A percentile compares a stretch with the other conserved stretches of the same genome.
Conservation (phyloP, 1,140 invertebrate species). For the Colletes latitarsis region DNA sequence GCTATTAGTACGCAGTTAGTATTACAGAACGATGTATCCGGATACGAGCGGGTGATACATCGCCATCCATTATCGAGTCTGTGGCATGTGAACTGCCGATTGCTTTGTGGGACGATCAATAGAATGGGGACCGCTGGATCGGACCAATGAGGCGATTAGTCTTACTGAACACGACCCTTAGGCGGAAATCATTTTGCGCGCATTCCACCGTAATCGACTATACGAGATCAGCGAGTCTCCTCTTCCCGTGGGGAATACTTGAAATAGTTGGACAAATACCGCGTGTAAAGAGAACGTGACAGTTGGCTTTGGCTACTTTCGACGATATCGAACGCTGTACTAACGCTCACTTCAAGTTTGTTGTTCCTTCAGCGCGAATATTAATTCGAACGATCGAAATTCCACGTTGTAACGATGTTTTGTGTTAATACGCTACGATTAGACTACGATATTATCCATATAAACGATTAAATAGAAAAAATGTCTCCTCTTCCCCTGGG, state of each 20-base stretch:
- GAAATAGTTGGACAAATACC: constrained; percentile 48
- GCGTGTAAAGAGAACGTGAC: constrained; percentile 28
- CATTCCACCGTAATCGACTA: constrained; percentile 54
- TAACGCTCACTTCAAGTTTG: neutral
- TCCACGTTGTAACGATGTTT: no score
- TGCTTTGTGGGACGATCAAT: constrained; percentile 47
- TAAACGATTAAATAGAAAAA: no score
- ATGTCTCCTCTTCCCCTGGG: neutral
- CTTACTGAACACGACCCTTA: constrained; percentile 28
- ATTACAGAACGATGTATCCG: constrained; percentile 60
- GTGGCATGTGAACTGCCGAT: constrained; percentile 47
- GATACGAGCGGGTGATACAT: constrained; percentile 34
- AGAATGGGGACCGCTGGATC: constrained; percentile 40
- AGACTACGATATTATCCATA: no score
- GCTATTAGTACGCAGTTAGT: constrained; percentile 76
- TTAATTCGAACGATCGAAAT: no score
- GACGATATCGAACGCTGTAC: neutral
- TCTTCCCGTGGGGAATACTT: constrained; percentile 31
- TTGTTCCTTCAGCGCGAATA: no score
- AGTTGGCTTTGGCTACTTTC: neutral
- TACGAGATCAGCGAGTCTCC: constrained; percentile 36
- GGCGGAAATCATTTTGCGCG: constrained; percentile 43
- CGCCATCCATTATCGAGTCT: constrained; percentile 57
- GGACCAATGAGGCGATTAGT: constrained; percentile 57
- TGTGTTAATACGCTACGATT: no score